Conservation (phyloP, 2,113 vertebrate species). For the Plestiodon gilberti region DNA sequence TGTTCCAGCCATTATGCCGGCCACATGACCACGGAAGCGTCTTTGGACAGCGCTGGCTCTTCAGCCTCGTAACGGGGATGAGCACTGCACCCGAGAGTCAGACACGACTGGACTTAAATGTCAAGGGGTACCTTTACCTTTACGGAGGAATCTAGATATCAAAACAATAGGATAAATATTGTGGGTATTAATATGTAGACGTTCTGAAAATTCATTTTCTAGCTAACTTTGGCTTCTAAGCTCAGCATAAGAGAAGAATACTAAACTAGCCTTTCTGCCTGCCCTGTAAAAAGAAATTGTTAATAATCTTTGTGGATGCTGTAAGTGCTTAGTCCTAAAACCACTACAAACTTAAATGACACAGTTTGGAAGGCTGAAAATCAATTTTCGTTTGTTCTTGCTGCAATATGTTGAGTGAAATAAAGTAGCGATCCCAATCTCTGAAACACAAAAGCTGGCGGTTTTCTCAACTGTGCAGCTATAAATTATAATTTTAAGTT, state of each 20-base stretch:
- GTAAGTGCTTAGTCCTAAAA: constrained; percentile 60
- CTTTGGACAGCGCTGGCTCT: too few relatives aligned
- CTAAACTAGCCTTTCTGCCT: constrained; percentile 33
- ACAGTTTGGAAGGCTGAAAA: constrained; percentile 27
- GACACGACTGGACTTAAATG: too few relatives aligned
- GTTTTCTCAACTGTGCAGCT: not conserved
- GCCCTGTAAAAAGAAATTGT: constrained; percentile 48
- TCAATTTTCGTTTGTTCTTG: constrained; percentile 56
- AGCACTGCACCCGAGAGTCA: too few relatives aligned
- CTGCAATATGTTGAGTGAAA: constrained; percentile 38
- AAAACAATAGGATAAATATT: not conserved
- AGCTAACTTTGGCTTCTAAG: constrained; percentile 24
- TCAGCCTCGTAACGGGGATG: too few relatives aligned
- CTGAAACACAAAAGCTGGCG: not conserved
- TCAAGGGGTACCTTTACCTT: too few relatives aligned
- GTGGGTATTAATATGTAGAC: fast-evolving
- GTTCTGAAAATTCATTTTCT: constrained; percentile 4
- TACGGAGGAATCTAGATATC: not conserved
- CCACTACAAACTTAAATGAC: constrained; percentile 47
- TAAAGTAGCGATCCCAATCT: not conserved
- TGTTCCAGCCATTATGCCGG: too few relatives aligned
- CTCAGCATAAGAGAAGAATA: constrained; percentile 50
- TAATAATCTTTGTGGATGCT: constrained; percentile 60
- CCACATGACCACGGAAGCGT: too few relatives aligned
- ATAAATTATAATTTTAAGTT: not conserved